These are phyloP conservation scores for Eidolon helvum DNA, from an alignment of 2,113 vertebrate species.

Conservation along the genomic window DNA sequence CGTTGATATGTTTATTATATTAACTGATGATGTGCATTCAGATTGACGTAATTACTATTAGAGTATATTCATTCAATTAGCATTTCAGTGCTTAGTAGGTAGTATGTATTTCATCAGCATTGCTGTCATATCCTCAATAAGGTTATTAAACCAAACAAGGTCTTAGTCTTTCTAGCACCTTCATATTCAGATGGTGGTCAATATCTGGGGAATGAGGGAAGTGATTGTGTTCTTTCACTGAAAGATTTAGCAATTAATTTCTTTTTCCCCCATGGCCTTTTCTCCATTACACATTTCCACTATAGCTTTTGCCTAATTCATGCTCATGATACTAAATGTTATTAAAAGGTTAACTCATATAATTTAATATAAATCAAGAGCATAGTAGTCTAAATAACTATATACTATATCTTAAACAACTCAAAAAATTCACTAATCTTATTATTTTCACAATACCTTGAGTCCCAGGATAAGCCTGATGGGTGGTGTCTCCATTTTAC, in stretches of 20 bases:
- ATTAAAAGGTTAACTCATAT: neutral
- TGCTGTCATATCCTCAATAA: neutral
- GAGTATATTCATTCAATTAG: neutral
- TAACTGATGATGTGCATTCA: neutral
- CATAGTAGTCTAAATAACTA: neutral
- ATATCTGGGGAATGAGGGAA: neutral
- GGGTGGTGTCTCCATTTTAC: neutral
- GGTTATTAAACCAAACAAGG: neutral
- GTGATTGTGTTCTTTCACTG: neutral
- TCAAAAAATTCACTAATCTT: neutral
- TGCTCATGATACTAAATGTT: neutral
- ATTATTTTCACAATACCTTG: neutral
- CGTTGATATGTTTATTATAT: neutral
- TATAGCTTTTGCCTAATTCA: neutral
- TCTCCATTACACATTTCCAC: neutral
- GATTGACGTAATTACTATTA: neutral
- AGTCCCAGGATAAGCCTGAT: neutral
- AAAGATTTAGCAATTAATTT: neutral
- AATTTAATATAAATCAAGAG: neutral
- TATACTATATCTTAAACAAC: neutral
- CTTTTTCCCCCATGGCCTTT: neutral
- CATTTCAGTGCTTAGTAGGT: neutral
- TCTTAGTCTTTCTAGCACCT: neutral
- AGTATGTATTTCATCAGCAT: neutral
- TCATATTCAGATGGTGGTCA: neutral